Percentiles rank a stretch among this genome's conserved stretches.
Conservation (phyloP, 2,888 invertebrate species). For the Ormyrus labotus region DNA sequence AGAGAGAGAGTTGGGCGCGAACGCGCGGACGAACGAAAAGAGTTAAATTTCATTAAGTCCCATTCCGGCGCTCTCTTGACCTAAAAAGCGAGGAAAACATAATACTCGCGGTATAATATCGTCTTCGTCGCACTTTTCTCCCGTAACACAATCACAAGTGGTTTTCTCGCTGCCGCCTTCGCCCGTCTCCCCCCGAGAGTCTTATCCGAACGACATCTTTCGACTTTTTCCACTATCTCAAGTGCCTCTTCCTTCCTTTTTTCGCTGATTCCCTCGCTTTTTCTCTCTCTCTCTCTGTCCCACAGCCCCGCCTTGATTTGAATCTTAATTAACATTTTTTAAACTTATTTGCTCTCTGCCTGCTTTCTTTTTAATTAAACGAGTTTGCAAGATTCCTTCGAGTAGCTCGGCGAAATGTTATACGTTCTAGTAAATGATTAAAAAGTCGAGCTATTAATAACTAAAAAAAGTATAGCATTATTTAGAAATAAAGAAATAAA, state of each 20-base stretch:
- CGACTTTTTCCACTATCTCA: slow-evolving; percentile 20
- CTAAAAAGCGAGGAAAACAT: slow-evolving; percentile 48
- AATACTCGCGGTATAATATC: slow-evolving; percentile 33
- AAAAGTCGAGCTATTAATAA: too few relatives aligned
- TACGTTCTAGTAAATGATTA: too few relatives aligned
- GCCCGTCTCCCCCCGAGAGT: neutral
- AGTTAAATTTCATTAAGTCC: slow-evolving; percentile 40
- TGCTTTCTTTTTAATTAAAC: neutral
- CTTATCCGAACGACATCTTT: slow-evolving; percentile 18
- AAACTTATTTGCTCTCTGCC: neutral
- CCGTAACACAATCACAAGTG: slow-evolving; percentile 45
- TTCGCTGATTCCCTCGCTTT: neutral
- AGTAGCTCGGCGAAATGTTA: too few relatives aligned
- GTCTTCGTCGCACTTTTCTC: slow-evolving; percentile 41
- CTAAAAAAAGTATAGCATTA: too few relatives aligned
- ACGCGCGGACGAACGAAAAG: neutral
- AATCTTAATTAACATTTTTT: slow-evolving; percentile 32
- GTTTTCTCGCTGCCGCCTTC: slow-evolving; percentile 3
- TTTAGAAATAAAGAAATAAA: too few relatives aligned
- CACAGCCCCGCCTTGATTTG: slow-evolving; percentile 6
- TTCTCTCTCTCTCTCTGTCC: slow-evolving; percentile 10
- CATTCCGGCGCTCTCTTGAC: slow-evolving; percentile 37
- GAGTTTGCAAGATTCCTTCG: neutral
- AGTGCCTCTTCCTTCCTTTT: slow-evolving; percentile 17
- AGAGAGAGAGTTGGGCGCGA: neutral